A percentile compares a stretch with the other conserved stretches of the same genome.
phyloP scores from a whole-genome alignment of 2,797 vertebrate genomes.

The Champsocephalus gunnari region DNA sequence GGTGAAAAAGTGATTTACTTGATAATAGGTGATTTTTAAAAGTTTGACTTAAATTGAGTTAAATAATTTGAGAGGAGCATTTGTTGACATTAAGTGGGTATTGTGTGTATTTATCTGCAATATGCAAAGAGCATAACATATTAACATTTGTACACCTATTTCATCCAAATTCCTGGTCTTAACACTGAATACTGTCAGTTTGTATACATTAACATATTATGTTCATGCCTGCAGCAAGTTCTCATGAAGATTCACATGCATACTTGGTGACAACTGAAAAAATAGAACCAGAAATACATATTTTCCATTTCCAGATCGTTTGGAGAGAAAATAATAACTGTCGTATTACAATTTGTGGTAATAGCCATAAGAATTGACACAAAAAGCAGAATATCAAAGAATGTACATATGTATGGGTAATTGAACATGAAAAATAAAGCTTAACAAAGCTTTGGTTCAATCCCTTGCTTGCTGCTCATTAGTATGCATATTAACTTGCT shows the following conservation, averaged over 20 bases:
- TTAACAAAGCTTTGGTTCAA: neutral
- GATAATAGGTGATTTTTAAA: neutral
- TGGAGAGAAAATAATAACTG: neutral
- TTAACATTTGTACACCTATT: neutral
- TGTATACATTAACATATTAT: slow-evolving; percentile 5
- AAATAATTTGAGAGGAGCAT: neutral
- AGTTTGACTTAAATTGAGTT: neutral
- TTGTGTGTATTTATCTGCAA: too few species aligned
- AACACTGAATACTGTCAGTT: neutral
- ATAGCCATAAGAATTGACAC: neutral
- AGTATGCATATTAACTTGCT: neutral
- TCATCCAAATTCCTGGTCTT: neutral
- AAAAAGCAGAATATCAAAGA: neutral
- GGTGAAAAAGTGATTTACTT: neutral
- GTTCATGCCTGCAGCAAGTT: slow-evolving; percentile 9
- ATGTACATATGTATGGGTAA: neutral
- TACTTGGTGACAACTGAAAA: neutral
- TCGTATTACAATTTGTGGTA: neutral
- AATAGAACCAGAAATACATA: neutral
- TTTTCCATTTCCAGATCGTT: slow-evolving; percentile 1
- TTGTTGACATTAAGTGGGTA: neutral
- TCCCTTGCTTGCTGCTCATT: neutral
- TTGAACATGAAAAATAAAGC: neutral
- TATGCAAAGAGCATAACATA: neutral
- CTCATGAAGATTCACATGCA: slow-evolving; percentile 2